These are phyloP conservation scores for Nomada flava DNA, from an alignment of 2,888 invertebrate genomes.

Conservation along the genomic window DNA sequence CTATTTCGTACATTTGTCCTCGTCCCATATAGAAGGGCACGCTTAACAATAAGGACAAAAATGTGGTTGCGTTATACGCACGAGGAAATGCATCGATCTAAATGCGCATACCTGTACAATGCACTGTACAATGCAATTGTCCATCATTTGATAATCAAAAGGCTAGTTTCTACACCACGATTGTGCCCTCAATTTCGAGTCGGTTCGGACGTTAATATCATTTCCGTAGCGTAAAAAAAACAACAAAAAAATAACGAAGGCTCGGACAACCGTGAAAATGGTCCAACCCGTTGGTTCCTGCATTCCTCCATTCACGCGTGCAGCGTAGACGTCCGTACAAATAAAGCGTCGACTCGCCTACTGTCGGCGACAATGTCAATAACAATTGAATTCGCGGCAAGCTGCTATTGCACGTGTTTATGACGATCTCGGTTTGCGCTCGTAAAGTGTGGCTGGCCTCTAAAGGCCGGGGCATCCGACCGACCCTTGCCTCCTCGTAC, in stretches of 20 bases:
- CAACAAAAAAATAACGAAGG: background rate
- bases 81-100: background rate
- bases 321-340: conserved; percentile 12
- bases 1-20: background rate
- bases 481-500: conserved; percentile 48
- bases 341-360: conserved; percentile 53
- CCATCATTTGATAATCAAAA: too few relatives aligned
- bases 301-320: conserved; percentile 29
- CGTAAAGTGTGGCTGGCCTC: conserved; percentile 69
- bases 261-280: conserved; percentile 5
- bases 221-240: background rate
- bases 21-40: background rate
- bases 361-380: conserved; percentile 67
- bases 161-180: too few relatives aligned
- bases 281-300: conserved; percentile 16
- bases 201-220: too few relatives aligned
- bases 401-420: conserved; percentile 74
- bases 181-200: too few relatives aligned
- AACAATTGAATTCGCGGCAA: conserved; percentile 73
- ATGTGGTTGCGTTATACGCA: background rate
- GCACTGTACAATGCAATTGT: too few relatives aligned
- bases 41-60: background rate
- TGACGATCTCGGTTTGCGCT: conserved; percentile 71
- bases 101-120: background rate
- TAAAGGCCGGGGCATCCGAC: conserved; percentile 61